Evolutionary conservation across 2,113 vertebrate species (phyloP), one percentile per base, ranked within the genome.

Genomic region (Synodontis membranacea): DNA sequence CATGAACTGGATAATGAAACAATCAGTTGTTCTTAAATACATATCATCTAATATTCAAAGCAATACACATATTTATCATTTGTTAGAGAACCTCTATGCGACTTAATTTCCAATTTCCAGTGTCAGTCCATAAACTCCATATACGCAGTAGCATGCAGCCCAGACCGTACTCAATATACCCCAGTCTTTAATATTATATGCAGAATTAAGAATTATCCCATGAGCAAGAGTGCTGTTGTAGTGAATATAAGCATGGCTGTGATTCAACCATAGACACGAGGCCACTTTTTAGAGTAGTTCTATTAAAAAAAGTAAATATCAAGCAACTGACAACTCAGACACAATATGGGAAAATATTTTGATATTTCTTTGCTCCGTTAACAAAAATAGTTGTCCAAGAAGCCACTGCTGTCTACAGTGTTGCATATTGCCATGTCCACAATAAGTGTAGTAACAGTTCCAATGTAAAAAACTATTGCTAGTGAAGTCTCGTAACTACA

Each of bases 11-110:
- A 64, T 66, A 62, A 64, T 85, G 42, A 64, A 52, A 79, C 78
- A 85, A 62, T 66, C n/a, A 64, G 34, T 37, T 75, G 54, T 84
- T 75, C 66, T 37, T 75, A 75, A 75, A 58, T 42, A 42, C 66
- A 72, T 52, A 8, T 58, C 34, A 48, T 62, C 10, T 25, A 62
- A 52, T 78, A n/a, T 52, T 76, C 50, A 75, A 75, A 75, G 23
- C 58, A 60, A 75, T 58, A 75, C 15, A 44, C 52, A 19, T 58
- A 62, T 11, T 42, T 14, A 25, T 60, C 46, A 42, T 60, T 84
- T 60, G 15, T 37, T 23, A 58, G 37, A 75, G 70, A n/a, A n/a
- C n/a, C n/a, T n/a, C n/a, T n/a, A n/a, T 56, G 23, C 21, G 54
- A 56, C 28, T 62, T 62, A 8, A 28, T 62, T 62, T 62, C 4